Conservation (phyloP, 2,797 vertebrate species). For the Hippocampus kuda region DNA sequence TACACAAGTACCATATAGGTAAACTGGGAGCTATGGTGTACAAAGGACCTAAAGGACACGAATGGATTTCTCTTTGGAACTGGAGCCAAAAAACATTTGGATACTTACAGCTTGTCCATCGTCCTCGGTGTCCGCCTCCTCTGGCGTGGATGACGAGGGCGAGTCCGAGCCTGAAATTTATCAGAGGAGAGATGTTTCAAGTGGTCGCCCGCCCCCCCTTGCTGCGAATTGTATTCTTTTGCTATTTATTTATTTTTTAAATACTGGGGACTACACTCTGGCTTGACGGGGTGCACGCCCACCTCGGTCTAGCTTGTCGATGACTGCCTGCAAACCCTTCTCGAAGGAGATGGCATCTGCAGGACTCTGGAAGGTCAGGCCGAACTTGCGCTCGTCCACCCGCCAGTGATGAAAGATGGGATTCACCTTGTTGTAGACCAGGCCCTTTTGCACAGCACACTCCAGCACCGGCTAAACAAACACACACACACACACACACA, state of each 20-base stretch:
- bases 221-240: no score
- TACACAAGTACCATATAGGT: neutral
- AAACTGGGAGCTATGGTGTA: neutral
- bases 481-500: neutral
- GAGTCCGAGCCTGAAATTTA: conserved; percentile 64
- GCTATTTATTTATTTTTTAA: no score
- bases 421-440: conserved; percentile 91
- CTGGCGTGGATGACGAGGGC: conserved; percentile 70
- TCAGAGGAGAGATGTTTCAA: conserved; percentile 15
- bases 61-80: neutral
- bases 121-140: conserved; percentile 72
- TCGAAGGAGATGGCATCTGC: conserved; percentile 85
- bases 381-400: conserved; percentile 84
- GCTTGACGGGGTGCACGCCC: no score
- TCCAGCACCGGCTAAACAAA: conserved; percentile 76
- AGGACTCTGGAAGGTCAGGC: conserved; percentile 88
- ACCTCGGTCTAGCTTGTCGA: conserved; percentile 82
- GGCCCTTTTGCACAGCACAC: conserved; percentile 76
- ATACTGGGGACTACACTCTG: neutral
- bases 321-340: conserved; percentile 74
- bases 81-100: neutral
- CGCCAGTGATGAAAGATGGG: conserved; percentile 95
- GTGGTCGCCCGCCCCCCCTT: no score
- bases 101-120: conserved; percentile 73
- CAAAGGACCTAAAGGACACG: neutral